Percentiles rank a stretch among this genome's conserved stretches.
phyloP scores from a whole-genome alignment of 2,113 vertebrate genomes.

The Rhombomys opimus region DNA sequence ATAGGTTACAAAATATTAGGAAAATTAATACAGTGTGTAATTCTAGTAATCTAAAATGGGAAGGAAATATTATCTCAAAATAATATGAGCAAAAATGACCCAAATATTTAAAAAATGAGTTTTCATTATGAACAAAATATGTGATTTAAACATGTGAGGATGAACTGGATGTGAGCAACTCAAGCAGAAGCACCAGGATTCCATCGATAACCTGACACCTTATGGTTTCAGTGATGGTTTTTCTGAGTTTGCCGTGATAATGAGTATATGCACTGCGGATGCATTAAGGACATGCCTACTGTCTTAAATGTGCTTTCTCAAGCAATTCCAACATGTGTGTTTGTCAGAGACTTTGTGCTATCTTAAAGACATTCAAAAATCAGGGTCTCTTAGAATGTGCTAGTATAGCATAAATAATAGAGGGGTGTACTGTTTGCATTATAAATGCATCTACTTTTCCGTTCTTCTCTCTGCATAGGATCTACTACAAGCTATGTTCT shows the following conservation, averaged over 20 bases:
- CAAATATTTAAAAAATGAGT: neutral
- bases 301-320: slow-evolving; percentile 28
- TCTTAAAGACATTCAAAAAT: slow-evolving; percentile 58
- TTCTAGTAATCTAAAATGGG: neutral
- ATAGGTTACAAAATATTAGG: neutral
- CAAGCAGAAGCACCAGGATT: neutral
- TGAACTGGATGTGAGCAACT: slow-evolving; percentile 48
- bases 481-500: slow-evolving; percentile 32
- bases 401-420: slow-evolving; percentile 73
- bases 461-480: slow-evolving; percentile 42
- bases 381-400: slow-evolving; percentile 37
- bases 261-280: slow-evolving; percentile 17
- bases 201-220: slow-evolving; percentile 6
- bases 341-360: slow-evolving; percentile 33
- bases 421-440: slow-evolving; percentile 70
- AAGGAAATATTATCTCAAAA: slow-evolving; percentile 24
- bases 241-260: slow-evolving; percentile 31
- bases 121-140: neutral
- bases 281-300: slow-evolving; percentile 34
- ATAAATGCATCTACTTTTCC: slow-evolving; percentile 58
- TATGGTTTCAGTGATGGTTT: neutral
- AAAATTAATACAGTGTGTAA: slow-evolving; percentile 30
- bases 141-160: slow-evolving; percentile 26
- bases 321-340: slow-evolving; percentile 68
- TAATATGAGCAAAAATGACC: neutral